Percentiles rank a stretch among this genome's conserved stretches.
Evolutionary conservation across 2,888 invertebrate genomes (phyloP).

Genomic region (Diarsia dahlii): DNA sequence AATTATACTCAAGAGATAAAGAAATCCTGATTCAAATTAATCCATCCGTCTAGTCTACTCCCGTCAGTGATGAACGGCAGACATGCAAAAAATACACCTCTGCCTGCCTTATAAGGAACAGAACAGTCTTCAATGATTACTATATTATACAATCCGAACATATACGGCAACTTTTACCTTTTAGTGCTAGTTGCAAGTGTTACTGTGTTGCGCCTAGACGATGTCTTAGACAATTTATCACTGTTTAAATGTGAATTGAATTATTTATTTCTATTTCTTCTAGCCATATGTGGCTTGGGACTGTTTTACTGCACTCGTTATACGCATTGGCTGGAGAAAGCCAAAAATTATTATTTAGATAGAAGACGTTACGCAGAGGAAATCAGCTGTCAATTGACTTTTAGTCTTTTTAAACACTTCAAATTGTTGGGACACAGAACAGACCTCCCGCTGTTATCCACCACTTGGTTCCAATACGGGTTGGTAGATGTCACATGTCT

Average conservation of each 20-base stretch:
- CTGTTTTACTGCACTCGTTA: slow-evolving; percentile 27
- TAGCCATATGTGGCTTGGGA: slow-evolving; percentile 13
- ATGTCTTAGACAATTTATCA: slow-evolving; percentile 30
- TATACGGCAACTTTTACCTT: slow-evolving; percentile 45
- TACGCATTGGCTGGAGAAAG: slow-evolving; percentile 21
- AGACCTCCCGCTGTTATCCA: not conserved
- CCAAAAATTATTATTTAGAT: not conserved
- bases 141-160: slow-evolving; percentile 44
- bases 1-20: slow-evolving; percentile 8
- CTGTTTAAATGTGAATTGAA: slow-evolving; percentile 12
- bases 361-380: not conserved
- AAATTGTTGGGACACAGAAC: no score
- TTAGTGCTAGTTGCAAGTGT: slow-evolving; percentile 28
- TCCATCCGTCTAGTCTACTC: not conserved
- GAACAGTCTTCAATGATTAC: slow-evolving; percentile 34
- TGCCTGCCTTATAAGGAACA: slow-evolving; percentile 15
- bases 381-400: slow-evolving; percentile 24
- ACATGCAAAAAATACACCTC: slow-evolving; percentile 26
- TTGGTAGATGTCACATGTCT: not conserved
- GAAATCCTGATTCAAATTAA: slow-evolving; percentile 9
- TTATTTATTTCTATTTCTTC: slow-evolving; percentile 44
- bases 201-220: slow-evolving; percentile 22
- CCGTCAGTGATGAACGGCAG: slow-evolving; percentile 18
- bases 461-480: not conserved
- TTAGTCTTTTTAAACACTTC: not conserved